phyloP scores from a whole-genome alignment of 1,140 invertebrate genomes.

The Ips nitidus region DNA sequence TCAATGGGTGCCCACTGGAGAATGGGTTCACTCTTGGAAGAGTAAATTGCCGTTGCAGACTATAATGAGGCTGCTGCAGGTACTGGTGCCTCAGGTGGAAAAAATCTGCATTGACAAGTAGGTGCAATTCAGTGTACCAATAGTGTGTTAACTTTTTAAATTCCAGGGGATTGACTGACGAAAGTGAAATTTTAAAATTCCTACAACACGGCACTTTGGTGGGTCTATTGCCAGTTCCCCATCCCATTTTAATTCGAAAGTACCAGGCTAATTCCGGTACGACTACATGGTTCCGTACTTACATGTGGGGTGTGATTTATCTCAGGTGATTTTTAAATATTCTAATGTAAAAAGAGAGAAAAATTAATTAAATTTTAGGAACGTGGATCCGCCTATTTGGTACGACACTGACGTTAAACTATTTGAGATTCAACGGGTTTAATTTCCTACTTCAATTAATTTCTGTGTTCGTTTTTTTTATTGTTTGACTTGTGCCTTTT shows the following conservation, averaged over 20 bases:
- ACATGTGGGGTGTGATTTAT: constrained; percentile 99
- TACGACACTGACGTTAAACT: constrained; percentile 99
- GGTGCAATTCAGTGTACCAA: constrained; percentile 48
- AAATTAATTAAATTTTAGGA: constrained; percentile 59
- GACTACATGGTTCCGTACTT: constrained; percentile 98
- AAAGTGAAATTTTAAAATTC: constrained; percentile 98
- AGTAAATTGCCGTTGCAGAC: constrained; percentile 96
- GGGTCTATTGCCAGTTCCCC: constrained; percentile 95
- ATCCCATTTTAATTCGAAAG: constrained; percentile 97
- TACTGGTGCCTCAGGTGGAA: constrained; percentile 98
- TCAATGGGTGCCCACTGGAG: constrained; percentile 81
- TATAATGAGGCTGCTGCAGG: constrained; percentile 97
- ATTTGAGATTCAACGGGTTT: constrained; percentile 92
- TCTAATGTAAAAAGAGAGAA: not conserved
- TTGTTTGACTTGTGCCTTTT: not conserved
- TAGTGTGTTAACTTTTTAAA: constrained; percentile 43
- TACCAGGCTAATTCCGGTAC: constrained; percentile 98
- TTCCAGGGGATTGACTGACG: constrained; percentile 93
- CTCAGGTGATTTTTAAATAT: constrained; percentile 65
- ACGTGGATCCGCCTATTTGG: constrained; percentile 98
- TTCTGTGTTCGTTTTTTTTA: not conserved
- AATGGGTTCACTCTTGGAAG: constrained; percentile 98
- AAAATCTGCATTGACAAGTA: constrained; percentile 99
- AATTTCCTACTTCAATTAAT: constrained; percentile 3
- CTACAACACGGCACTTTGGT: constrained; percentile 98